A percentile compares a stretch with the other conserved stretches of the same genome.
phyloP scores from a whole-genome alignment of 1,140 invertebrate genomes.

The Belonocnema kinseyi region DNA sequence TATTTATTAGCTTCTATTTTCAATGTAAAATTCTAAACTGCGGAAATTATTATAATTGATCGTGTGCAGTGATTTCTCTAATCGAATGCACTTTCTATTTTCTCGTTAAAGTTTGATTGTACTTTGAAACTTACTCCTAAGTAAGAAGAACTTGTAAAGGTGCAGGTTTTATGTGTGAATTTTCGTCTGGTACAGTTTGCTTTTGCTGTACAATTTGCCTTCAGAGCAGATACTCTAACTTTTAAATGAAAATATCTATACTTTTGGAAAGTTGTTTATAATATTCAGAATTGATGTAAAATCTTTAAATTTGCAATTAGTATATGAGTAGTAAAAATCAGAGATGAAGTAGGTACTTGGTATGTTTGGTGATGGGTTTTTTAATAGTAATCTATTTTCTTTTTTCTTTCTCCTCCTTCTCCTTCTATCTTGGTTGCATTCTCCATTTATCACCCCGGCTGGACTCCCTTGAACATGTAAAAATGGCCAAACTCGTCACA shows the following conservation, averaged over 20 bases:
- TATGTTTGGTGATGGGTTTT: conserved; percentile 49
- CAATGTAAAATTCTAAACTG: too few species aligned
- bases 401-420: conserved; percentile 54
- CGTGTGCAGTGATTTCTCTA: background rate
- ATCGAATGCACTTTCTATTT: background rate
- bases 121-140: background rate
- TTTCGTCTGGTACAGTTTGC: conserved; percentile 1
- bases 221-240: background rate
- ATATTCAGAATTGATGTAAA: too few species aligned
- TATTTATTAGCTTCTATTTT: too few species aligned
- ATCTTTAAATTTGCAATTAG: too few species aligned
- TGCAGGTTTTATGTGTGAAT: background rate
- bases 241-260: background rate
- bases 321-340: conserved; percentile 10
- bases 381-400: conserved; percentile 67
- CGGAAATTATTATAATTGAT: too few species aligned
- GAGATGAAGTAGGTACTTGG: conserved; percentile 15
- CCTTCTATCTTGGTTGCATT: conserved; percentile 30
- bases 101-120: background rate
- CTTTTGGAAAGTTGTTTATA: too few species aligned
- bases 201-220: conserved; percentile 5
- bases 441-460: conserved; percentile 10
- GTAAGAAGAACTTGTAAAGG: background rate
- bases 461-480: background rate
- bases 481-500: background rate